Percentiles rank a stretch among this genome's conserved stretches.
phyloP scores from a whole-genome alignment of 2,113 vertebrate genomes.

The Aegypius monachus region DNA sequence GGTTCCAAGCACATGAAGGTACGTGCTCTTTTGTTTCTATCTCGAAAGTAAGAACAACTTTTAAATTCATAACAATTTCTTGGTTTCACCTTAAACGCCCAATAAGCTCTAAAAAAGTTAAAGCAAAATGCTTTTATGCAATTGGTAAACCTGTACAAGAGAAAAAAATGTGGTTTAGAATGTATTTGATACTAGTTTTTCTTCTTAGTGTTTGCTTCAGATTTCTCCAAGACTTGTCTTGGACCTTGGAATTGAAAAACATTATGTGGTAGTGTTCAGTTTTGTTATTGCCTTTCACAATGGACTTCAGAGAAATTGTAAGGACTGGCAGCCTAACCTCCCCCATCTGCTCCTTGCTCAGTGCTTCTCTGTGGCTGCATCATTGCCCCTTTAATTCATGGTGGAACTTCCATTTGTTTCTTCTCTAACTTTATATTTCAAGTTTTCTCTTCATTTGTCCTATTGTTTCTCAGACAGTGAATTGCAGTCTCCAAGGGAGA shows the following conservation, averaged over 20 bases:
- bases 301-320: neutral
- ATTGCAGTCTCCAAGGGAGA: neutral
- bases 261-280: neutral
- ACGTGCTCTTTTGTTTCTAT: neutral
- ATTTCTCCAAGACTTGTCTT: neutral
- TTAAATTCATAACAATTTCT: neutral
- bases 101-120: neutral
- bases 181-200: neutral
- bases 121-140: neutral
- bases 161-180: neutral
- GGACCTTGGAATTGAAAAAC: neutral
- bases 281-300: neutral
- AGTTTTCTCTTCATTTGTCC: neutral
- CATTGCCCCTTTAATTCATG: neutral
- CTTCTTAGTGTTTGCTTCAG: neutral
- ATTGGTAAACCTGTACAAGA: neutral
- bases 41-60: neutral
- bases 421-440: neutral
- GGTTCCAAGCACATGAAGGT: fast-evolving
- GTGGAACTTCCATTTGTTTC: neutral
- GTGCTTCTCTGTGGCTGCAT: neutral
- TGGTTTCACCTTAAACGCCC: neutral
- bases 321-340: neutral
- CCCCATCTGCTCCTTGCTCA: neutral
- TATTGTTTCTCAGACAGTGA: neutral